These are phyloP conservation scores for Plectrocnemia conspersa DNA, from an alignment of 1,140 invertebrate species.

Conservation along the genomic window DNA sequence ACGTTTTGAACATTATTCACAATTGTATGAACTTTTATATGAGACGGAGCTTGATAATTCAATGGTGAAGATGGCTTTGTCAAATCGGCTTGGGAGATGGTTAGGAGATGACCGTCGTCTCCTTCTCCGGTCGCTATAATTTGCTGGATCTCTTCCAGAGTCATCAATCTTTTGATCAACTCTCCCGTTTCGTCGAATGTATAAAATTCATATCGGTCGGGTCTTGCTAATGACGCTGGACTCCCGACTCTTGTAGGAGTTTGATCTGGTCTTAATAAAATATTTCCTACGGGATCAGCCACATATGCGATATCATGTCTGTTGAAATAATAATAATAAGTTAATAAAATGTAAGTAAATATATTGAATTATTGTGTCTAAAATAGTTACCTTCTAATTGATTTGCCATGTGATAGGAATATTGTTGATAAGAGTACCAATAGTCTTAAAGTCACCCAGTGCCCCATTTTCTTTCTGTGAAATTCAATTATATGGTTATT, in stretches of 20 bases:
- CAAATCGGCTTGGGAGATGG: conserved; percentile 46
- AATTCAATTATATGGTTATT: too few relatives aligned
- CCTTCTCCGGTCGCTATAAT: conserved; percentile 74
- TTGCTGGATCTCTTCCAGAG: conserved; percentile 73
- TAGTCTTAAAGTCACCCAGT: too few relatives aligned
- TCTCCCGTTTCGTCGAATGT: conserved; percentile 77
- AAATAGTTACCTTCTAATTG: too few relatives aligned
- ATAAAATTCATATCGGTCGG: conserved; percentile 79
- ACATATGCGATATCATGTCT: conserved; percentile 47
- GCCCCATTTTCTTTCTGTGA: too few relatives aligned
- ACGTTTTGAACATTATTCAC: conserved; percentile 78
- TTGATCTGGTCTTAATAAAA: conserved; percentile 53
- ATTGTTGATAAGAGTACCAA: too few relatives aligned
- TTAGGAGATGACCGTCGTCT: conserved; percentile 52
- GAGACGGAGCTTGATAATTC: conserved; percentile 49
- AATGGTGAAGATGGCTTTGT: conserved; percentile 46
- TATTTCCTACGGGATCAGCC: conserved; percentile 60
- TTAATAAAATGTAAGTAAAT: too few relatives aligned
- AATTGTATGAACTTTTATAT: conserved; percentile 70
- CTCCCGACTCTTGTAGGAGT: conserved; percentile 60
- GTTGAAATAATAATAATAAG: not conserved
- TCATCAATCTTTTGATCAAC: conserved; percentile 75
- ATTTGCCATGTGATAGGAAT: too few relatives aligned
- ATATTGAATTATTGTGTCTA: too few relatives aligned
- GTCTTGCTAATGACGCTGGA: conserved; percentile 67